Evolutionary conservation across 2,888 invertebrate species (phyloP), one percentile per base, ranked within the genome.

Genomic region (Tenthredo scrophulariae): DNA sequence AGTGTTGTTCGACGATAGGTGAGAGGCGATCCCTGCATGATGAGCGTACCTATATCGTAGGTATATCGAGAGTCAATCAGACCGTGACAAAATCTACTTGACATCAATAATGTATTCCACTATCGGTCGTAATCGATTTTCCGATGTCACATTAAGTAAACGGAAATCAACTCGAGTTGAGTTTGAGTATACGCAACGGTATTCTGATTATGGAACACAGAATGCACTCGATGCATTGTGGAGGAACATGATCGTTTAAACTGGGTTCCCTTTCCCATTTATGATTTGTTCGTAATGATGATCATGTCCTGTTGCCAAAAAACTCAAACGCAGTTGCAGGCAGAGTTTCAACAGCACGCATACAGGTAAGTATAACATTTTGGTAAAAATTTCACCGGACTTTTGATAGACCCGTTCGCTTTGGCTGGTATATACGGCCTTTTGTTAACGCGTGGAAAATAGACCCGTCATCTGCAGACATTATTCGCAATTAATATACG

Each of bases 31-130:
- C 77, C 15, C 54, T 6, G 50, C 74, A 74, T 74, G 43, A 40
- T 46, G 77, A 50, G 74, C 40, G 13, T 74, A 33, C 67, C 15
- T n/a, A 10, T 72, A 43, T 84, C 54, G 37, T 26, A 84, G n/a
- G 26, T 58, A 70, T 37, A 70, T 83, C 82, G 79, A 83, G 85
- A 85, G 85, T 85, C 70, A 50, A 85, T 85, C 85, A 85, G 74
- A 82, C 50, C 85, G 54, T 85, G 85, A 85, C 85, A 83, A 85
- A 80, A 80, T 62, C 80, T 62, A 80, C 80, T 80, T 80, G 80
- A 80, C 80, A 80, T 80, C 80, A 80, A 80, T 80, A 80, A 80
- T 62, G 58, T 40, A 80, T 80, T 80, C 58, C 13, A 22, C 22
- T 40, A 62, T 43, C 40, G 40, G 37, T 6, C 22, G 62, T 26